Evolutionary conservation across 1,140 invertebrate species (phyloP).

Genomic region (Anoplophora glabripennis): DNA sequence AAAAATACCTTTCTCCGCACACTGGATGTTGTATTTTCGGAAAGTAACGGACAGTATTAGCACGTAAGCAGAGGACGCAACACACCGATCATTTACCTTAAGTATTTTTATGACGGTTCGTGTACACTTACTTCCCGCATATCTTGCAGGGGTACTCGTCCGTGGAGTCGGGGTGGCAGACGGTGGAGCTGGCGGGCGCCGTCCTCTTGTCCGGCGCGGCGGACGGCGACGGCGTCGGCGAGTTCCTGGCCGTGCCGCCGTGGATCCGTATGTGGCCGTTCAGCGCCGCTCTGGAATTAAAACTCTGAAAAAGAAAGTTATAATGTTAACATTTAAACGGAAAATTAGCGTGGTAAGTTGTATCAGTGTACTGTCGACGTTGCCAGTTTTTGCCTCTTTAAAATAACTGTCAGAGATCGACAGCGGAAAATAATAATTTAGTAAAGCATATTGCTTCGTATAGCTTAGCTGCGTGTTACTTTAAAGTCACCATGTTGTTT

Average conservation of each 20-base stretch:
- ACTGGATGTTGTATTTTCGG: slow-evolving; percentile 42
- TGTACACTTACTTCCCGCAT: slow-evolving; percentile 93
- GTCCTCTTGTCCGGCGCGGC: slow-evolving; percentile 43
- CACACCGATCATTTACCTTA: slow-evolving; percentile 49
- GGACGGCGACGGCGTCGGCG: slow-evolving; percentile 54
- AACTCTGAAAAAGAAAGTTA: slow-evolving; percentile 64
- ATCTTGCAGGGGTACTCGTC: slow-evolving; percentile 89
- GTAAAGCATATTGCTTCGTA: no score
- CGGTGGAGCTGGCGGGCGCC: slow-evolving; percentile 3
- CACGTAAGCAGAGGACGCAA: slow-evolving; percentile 46
- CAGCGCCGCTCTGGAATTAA: slow-evolving; percentile 74
- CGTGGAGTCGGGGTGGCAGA: slow-evolving; percentile 43
- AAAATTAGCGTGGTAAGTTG: no score
- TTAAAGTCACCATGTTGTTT: no score
- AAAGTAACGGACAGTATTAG: slow-evolving; percentile 41
- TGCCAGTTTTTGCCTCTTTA: no score
- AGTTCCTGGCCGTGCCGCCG: slow-evolving; percentile 52
- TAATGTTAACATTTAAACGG: no score
- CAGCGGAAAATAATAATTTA: no score
- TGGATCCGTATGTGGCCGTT: slow-evolving; percentile 74
- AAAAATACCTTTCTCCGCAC: slow-evolving; percentile 46
- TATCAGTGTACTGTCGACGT: no score
- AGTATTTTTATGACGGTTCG: slow-evolving; percentile 43
- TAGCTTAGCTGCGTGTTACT: no score
- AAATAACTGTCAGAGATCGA: no score